Conservation (phyloP, 2,797 vertebrate genomes). For the Gephyroberyx darwinii region DNA sequence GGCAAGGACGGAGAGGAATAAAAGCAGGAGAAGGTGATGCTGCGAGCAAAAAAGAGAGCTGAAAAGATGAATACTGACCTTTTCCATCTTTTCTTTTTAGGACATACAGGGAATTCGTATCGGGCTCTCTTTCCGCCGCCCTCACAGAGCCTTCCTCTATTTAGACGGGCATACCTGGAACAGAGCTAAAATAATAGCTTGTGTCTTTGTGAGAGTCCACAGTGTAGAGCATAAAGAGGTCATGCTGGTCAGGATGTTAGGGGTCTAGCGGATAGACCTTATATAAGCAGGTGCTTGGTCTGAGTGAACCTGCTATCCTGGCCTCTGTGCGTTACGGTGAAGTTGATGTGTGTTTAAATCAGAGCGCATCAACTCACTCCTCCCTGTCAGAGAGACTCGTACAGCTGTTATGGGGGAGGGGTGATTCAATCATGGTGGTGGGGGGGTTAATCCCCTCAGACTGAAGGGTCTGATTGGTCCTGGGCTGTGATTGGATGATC, state of each 20-base stretch:
- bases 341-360: constrained; percentile 19
- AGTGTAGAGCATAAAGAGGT: constrained; percentile 17
- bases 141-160: constrained; percentile 23
- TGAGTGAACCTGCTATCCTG: constrained; percentile 8
- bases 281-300: constrained; percentile 15
- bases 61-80: constrained; percentile 73
- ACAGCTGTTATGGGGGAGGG: constrained; percentile 46
- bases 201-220: constrained; percentile 25
- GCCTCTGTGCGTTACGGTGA: constrained; percentile 12
- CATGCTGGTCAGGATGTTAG: background rate
- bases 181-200: constrained; percentile 53
- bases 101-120: constrained; percentile 62
- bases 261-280: constrained; percentile 32
- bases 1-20: constrained; percentile 55
- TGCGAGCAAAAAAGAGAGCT: constrained; percentile 50
- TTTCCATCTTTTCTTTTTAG: constrained; percentile 56
- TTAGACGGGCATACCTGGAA: constrained; percentile 26
- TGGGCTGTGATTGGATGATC: constrained; percentile 10
- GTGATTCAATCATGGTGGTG: constrained; percentile 44
- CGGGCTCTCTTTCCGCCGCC: constrained; percentile 42
- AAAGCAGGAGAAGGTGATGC: constrained; percentile 61
- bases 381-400: constrained; percentile 31
- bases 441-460: too few relatives aligned
- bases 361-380: constrained; percentile 21
- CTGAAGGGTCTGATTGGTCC: background rate